Base-by-base conservation (phyloP, 2,888 invertebrate species). In the Drosophila fungiperda region DNA sequence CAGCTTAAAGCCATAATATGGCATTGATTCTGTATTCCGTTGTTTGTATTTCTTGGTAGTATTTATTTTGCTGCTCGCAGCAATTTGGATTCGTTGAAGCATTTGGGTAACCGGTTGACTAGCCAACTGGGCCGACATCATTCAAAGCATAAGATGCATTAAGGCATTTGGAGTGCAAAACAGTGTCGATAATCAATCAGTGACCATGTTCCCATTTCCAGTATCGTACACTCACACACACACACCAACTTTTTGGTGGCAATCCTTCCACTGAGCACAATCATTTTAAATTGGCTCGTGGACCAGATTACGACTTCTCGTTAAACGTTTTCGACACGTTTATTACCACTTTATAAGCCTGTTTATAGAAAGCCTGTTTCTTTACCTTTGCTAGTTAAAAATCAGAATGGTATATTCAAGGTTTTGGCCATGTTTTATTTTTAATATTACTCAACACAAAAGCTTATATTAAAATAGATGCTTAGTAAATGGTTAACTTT, bases 171-270 rank as follows among this genome's bases (percentile, higher is more conserved):
- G 72, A 87, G 88, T 87, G 90, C 63, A 65, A 73, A 89, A 80
- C 81, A 68, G 70, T 83, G 88, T 87, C 70, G 76, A 78, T 79
- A 86, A 89, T 86, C 90, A 89, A 86, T 86, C 90, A 83, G 68
- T 61, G 73, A 49, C 68, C 68, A 35, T 68, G 58, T 66, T 64
- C 49, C 45, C 57, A 23, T 42, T 62, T 50, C 17, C 33, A 12
- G 23, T 29, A 42, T 33, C 20, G 4, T 20, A 53, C 35, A 23
- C 23, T 9, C n/a, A 17, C 17, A 8, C 6, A 5, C 23, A 20
- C 15, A 9, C 12, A 15, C 23, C 52, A 20, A 15, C 20, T 5
- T 2, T 12, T 32, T 6, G n/a, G 2, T 4, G n/a, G 15, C 11
- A 33, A 48, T 45, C 45, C 12, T 20, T 45, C 7, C 45, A 20